These are phyloP conservation scores for Himalopsyche anomala DNA, from an alignment of 2,888 invertebrate species.

Conservation along the genomic window DNA sequence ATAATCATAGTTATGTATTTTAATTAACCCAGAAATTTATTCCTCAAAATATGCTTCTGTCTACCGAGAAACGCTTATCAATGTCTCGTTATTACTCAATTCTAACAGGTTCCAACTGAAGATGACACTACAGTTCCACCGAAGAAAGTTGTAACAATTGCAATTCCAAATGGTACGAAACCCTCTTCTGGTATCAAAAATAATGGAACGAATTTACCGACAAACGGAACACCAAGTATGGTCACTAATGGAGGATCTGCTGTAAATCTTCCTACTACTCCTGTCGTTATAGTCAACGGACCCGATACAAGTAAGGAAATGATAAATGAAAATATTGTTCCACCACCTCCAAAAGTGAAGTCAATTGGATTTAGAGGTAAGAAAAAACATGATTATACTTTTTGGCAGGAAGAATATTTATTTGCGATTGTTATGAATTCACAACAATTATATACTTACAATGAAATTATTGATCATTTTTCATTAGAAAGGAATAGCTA, in stretches of 20 bases:
- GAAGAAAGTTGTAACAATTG: conserved; percentile 68
- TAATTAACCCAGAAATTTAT: too few relatives aligned
- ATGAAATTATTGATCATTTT: too few relatives aligned
- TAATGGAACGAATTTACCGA: conserved; percentile 53
- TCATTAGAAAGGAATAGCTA: too few relatives aligned
- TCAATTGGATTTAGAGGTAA: conserved; percentile 79
- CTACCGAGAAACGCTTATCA: too few relatives aligned
- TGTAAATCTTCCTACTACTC: conserved; percentile 21
- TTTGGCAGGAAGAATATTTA: too few relatives aligned
- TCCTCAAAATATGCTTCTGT: too few relatives aligned
- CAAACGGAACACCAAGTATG: conserved; percentile 46
- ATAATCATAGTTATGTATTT: too few relatives aligned
- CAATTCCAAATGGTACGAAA: conserved; percentile 64
- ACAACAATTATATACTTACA: too few relatives aligned
- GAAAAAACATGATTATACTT: too few relatives aligned
- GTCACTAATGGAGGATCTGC: conserved; percentile 10
- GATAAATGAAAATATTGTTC: conserved; percentile 48
- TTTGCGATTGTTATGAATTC: too few relatives aligned
- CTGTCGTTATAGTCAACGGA: conserved; percentile 55
- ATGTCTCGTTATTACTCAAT: background rate
- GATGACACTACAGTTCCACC: conserved; percentile 69
- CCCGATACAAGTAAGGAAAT: conserved; percentile 45
- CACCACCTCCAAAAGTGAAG: conserved; percentile 70
- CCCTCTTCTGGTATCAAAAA: conserved; percentile 56
- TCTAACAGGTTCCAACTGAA: conserved; percentile 66